These are phyloP conservation scores for Endomychus coccineus DNA, from an alignment of 2,888 invertebrate species.

Conservation along the genomic window DNA sequence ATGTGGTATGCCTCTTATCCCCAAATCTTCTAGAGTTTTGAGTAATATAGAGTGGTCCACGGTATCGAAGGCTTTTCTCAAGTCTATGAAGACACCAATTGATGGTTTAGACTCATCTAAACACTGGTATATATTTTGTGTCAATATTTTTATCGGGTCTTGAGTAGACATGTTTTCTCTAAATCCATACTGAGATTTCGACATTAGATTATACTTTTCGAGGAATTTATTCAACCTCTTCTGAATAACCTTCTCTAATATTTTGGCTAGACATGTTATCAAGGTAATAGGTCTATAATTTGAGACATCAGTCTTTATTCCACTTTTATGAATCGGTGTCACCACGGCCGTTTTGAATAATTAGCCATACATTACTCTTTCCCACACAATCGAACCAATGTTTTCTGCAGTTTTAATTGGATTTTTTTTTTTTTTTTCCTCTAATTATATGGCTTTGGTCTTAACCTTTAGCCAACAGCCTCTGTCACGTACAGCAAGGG, in stretches of 20 bases:
- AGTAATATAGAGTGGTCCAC: conserved; percentile 11
- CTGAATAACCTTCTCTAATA: conserved; percentile 19
- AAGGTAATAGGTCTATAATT: conserved; percentile 21
- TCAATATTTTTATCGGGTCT: conserved; percentile 10
- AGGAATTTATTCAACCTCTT: conserved; percentile 14
- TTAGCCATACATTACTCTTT: too few relatives aligned
- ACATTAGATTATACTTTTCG: conserved; percentile 9
- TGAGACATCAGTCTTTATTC: conserved; percentile 10
- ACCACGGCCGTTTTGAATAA: conserved; percentile 13
- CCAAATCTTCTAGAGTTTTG: conserved; percentile 1
- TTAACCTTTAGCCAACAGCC: too few relatives aligned
- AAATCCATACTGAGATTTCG: conserved; percentile 12
- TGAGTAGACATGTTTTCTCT: conserved; percentile 7
- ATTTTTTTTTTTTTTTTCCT: too few relatives aligned
- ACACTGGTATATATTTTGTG: conserved; percentile 10
- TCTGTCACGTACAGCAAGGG: too few relatives aligned
- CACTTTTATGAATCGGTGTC: conserved; percentile 16
- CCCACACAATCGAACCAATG: too few relatives aligned
- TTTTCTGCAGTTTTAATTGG: too few relatives aligned
- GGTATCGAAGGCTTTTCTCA: conserved; percentile 15
- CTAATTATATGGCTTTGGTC: too few relatives aligned
- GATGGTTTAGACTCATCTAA: conserved; percentile 7
- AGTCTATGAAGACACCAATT: conserved; percentile 11
- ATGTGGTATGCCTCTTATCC: conserved; percentile 6
- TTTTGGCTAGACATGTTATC: conserved; percentile 17